A percentile compares a stretch with the other conserved stretches of the same genome.
phyloP scores from a whole-genome alignment of 2,113 vertebrate genomes.

The Microtus oregoni region DNA sequence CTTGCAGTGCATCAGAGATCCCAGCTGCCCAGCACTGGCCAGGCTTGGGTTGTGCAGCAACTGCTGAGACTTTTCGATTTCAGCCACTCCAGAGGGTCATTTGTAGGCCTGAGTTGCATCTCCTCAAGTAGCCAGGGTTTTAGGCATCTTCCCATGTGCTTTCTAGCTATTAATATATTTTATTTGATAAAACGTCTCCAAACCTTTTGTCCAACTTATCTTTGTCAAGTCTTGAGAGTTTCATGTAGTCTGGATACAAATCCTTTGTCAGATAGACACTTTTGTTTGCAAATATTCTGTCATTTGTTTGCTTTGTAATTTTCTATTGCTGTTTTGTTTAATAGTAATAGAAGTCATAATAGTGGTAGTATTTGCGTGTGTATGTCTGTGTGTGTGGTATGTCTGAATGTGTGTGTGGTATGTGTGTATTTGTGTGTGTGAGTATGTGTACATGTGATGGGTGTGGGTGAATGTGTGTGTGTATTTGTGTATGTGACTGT shows the following conservation, averaged over 20 bases:
- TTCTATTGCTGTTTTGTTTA: not conserved
- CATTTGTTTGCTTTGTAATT: not conserved
- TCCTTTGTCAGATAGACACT: not conserved
- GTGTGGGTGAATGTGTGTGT: not conserved
- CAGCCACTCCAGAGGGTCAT: not conserved
- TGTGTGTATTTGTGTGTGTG: not conserved
- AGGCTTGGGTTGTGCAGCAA: not conserved
- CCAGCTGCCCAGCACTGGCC: not conserved
- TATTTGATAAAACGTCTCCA: not conserved
- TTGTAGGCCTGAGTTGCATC: not conserved
- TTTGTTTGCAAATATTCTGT: conserved; percentile 4
- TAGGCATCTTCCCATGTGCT: not conserved
- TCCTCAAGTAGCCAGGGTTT: not conserved
- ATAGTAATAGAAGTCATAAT: not conserved
- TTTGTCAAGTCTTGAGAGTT: not conserved
- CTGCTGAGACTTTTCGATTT: not conserved
- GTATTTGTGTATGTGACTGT: not conserved
- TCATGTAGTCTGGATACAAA: not conserved
- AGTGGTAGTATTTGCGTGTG: not conserved
- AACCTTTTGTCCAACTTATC: not conserved
- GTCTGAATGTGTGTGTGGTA: no score
- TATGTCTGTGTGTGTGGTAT: not conserved
- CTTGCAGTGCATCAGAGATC: not conserved
- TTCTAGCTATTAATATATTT: not conserved
- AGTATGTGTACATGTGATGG: no score